Base-by-base conservation (phyloP, 1,140 invertebrate species). In the Lepidurus apus region DNA sequence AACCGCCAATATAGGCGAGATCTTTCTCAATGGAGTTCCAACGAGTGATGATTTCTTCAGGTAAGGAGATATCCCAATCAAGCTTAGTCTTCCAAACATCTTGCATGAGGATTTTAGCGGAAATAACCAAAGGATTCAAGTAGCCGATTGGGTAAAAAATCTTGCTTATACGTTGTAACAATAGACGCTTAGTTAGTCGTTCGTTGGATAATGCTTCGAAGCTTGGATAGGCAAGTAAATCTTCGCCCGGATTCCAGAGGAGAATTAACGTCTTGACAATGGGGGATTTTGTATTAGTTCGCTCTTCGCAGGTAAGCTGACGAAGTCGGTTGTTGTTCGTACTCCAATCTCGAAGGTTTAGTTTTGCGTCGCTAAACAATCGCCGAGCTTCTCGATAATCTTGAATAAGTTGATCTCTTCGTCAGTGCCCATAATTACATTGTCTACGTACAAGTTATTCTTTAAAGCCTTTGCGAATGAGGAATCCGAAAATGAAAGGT, bases 61-160 rank as follows among this genome's bases (percentile, higher is more conserved):
- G n/a, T 65, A 83, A 24, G 21, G 45, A 42, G n/a, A 81, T 80
- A 74, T 83, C 81, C 81, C 76, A 83, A 4, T 43, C 75, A 9
- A 85, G 9, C 45, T 83, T 82, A 43, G 43, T 43, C 77, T 81
- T 44, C 85, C 86, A 86, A 11, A 87, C 47, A 77, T 83, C 74
- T 83, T 88, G 87, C 11, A 88, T 77, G 8, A 87, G 77, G 7
- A 85, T 82, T 82, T 87, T 87, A 34, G 82, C 82, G 13, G 77
- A 79, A 10, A 86, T 82, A 13, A 83, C 82, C 9, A 85, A 65
- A 26, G 86, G 85, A 2, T 82, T 47, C 1, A 79, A 76, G 24
- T 81, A 47, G 13, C 83, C 83, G 10, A 83, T 78, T 0, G 82
- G 83, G 65, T 84, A 83, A 78, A 80, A 83, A 0, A 83, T 24